phyloP scores from a whole-genome alignment of 2,888 invertebrate genomes.

The Diplazon laetatorius region DNA sequence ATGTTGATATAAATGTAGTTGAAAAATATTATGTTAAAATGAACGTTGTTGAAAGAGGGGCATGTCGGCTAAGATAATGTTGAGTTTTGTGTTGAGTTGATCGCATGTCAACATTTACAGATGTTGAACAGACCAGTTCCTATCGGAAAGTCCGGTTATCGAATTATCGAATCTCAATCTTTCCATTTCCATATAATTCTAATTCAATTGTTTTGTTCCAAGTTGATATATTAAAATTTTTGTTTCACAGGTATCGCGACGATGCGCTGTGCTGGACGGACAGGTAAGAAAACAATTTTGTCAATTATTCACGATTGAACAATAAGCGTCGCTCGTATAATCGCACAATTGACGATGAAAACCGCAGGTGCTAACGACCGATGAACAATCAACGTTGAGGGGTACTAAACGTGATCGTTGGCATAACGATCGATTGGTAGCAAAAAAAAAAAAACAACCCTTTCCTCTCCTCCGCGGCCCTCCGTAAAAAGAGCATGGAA shows the following conservation, averaged over 20 bases:
- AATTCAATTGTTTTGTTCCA: no score
- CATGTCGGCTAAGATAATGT: no score
- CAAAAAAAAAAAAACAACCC: background rate
- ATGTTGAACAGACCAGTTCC: no score
- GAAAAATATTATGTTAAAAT: no score
- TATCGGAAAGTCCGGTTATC: no score
- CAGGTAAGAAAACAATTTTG: slow-evolving; percentile 86
- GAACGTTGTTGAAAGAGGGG: no score
- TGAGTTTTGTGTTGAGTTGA: no score
- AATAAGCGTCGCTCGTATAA: background rate
- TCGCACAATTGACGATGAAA: slow-evolving; percentile 4
- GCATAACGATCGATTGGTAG: slow-evolving; percentile 9
- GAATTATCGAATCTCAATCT: background rate
- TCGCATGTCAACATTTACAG: no score
- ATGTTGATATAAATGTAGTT: no score
- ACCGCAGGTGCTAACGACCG: slow-evolving; percentile 14
- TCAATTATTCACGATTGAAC: slow-evolving; percentile 5
- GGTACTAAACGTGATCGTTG: background rate
- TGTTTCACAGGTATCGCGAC: slow-evolving; percentile 90
- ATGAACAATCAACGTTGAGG: slow-evolving; percentile 6
- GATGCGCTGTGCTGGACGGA: slow-evolving; percentile 95
- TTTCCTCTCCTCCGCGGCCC: no score
- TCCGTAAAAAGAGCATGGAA: slow-evolving; percentile 64
- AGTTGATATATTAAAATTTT: slow-evolving; percentile 61
- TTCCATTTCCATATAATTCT: background rate